Percentiles rank a stretch among this genome's conserved stretches.
Evolutionary conservation across 2,888 invertebrate genomes (phyloP).

Genomic region (Pardosa pseudoannulata): DNA sequence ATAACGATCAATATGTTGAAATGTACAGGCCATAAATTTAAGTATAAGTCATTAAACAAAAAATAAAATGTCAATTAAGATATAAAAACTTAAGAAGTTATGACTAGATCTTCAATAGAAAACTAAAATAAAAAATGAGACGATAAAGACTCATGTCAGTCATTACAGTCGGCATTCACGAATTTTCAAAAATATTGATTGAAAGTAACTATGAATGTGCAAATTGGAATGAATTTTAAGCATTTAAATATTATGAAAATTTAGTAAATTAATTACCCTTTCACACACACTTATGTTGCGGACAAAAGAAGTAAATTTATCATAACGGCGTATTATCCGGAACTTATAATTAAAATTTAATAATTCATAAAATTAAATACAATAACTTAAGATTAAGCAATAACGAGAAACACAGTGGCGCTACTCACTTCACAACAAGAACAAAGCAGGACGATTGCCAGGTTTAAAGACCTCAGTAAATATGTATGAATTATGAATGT

Average conservation of each 20-base stretch:
- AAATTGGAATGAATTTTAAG: constrained; percentile 64
- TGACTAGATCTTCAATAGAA: no score
- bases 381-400: constrained; percentile 60
- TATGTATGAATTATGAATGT: no score
- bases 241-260: constrained; percentile 60
- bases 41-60: constrained; percentile 30
- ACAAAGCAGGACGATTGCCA: constrained; percentile 62
- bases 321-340: neutral
- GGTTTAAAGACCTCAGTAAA: constrained; percentile 37
- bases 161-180: constrained; percentile 33
- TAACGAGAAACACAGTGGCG: constrained; percentile 55
- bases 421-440: constrained; percentile 58
- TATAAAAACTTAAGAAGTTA: neutral
- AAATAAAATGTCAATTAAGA: neutral
- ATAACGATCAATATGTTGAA: constrained; percentile 65
- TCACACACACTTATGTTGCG: neutral
- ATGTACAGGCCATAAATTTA: constrained; percentile 36
- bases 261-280: constrained; percentile 47
- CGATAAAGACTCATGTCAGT: neutral
- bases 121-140: constrained; percentile 12
- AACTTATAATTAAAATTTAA: neutral
- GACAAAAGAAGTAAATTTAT: neutral
- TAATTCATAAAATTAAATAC: constrained; percentile 35
- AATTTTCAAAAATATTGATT: constrained; percentile 69
- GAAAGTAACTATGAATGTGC: constrained; percentile 69